Conservation (phyloP, 2,113 vertebrate species). For the Platichthys stellatus region DNA sequence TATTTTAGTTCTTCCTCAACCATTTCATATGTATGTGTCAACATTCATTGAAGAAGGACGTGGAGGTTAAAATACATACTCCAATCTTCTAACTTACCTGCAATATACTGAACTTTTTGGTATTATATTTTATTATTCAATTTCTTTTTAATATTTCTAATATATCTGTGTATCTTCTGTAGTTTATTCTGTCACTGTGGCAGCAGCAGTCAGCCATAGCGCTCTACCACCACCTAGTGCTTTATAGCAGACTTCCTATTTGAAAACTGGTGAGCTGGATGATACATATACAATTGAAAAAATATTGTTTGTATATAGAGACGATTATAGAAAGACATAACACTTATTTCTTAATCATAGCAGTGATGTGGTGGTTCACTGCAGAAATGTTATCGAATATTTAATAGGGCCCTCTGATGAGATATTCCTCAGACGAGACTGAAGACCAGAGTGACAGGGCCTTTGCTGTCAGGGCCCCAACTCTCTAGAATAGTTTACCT, state of each 20-base stretch:
- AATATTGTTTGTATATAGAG: background rate
- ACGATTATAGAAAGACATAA: background rate
- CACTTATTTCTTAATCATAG: background rate
- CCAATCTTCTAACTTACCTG: background rate
- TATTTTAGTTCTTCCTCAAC: no score
- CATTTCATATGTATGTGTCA: no score
- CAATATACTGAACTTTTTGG: background rate
- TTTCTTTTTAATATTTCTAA: background rate
- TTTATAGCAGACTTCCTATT: background rate
- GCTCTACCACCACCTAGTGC: slow-evolving; percentile 55
- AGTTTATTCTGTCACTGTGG: background rate
- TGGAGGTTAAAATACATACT: background rate
- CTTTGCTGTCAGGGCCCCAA: no score
- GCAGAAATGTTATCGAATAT: background rate
- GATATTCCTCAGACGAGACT: no score
- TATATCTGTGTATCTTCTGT: background rate
- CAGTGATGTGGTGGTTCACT: background rate
- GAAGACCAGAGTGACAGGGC: no score
- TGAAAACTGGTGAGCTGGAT: background rate
- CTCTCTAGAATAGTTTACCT: no score
- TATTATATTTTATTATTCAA: background rate
- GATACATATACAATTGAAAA: background rate
- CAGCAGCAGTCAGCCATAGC: slow-evolving; percentile 21
- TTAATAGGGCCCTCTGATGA: no score
- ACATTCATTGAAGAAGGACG: background rate